Conservation (phyloP, 2,888 invertebrate genomes). For the Druceiella hillmani region DNA sequence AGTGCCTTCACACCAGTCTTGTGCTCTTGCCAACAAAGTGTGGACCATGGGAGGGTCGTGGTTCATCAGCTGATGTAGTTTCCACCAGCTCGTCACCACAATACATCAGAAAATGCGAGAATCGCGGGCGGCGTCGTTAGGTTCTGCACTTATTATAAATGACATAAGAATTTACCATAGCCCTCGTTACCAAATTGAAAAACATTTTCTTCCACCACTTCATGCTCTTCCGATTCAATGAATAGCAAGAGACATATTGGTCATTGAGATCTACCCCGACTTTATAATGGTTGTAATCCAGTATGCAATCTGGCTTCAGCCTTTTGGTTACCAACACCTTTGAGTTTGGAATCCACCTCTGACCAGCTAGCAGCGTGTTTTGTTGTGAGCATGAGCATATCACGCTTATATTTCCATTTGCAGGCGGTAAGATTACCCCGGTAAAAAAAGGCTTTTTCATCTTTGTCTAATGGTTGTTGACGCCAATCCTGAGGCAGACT, state of each 20-base stretch:
- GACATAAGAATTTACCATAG: slow-evolving; percentile 18
- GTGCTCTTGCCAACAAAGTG: not conserved
- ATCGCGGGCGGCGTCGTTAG: not conserved
- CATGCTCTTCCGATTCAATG: slow-evolving; percentile 16
- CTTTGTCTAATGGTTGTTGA: slow-evolving; percentile 11
- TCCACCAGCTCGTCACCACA: slow-evolving; percentile 3
- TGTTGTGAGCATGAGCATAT: slow-evolving; percentile 16
- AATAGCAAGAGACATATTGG: slow-evolving; percentile 17
- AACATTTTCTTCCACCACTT: slow-evolving; percentile 23
- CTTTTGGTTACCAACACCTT: slow-evolving; percentile 13
- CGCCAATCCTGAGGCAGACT: slow-evolving; percentile 18
- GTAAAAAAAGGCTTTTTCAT: slow-evolving; percentile 17
- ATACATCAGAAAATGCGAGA: slow-evolving; percentile 3
- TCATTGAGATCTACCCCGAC: slow-evolving; percentile 16
- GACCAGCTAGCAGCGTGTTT: slow-evolving; percentile 14
- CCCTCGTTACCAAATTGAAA: slow-evolving; percentile 19
- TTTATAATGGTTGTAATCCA: slow-evolving; percentile 16
- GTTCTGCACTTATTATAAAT: slow-evolving; percentile 8
- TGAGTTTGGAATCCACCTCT: slow-evolving; percentile 13
- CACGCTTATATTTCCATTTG: slow-evolving; percentile 23
- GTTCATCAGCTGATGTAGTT: slow-evolving; percentile 2
- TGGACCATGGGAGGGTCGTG: too few relatives aligned
- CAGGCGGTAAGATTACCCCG: slow-evolving; percentile 20
- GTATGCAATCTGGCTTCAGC: slow-evolving; percentile 16
- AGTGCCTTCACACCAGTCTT: slow-evolving; percentile 13